Base-by-base conservation (phyloP, 2,113 vertebrate genomes). In the Paramisgurnus dabryanus region DNA sequence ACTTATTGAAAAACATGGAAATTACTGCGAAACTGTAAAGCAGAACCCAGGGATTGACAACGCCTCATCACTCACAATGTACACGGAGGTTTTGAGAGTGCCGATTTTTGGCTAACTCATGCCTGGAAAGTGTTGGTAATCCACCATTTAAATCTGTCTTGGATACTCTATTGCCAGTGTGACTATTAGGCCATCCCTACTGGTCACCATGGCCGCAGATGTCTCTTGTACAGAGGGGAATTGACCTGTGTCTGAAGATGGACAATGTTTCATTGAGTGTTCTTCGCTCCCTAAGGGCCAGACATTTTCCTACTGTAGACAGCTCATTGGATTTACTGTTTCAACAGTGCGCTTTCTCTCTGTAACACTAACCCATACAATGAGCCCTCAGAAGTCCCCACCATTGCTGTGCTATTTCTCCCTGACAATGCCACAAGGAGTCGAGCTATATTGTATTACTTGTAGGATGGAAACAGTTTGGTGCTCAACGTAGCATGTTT, bases 251-350 rank as follows among this genome's bases (percentile, higher is more conserved):
- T 86, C 82, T 78, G 64, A 76, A 63, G 67, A 82, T 80, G 70
- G 68, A 89, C 86, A 87, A 80, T 86, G 82, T 84, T 83, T 84
- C 84, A 78, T 85, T 89, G 83, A 87, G 75, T 79, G 76, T 61
- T 17, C 18, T 55, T 79, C 53, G 75, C 65, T 82, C 78, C 85
- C 79, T 67, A 41, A 86, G 87, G 88, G 80, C 78, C 79, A 82
- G 80, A 80, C 78, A 83, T 80, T 86, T 86, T 81, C 82, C 85
- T 78, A 70, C 80, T 82, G 83, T 72, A 69, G 79, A 84, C 76
- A 84, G 75, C 80, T 73, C 69, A 69, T 79, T 85, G 82, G 85
- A 79, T 66, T 49, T 58, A 47, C 84, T 73, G 76, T 82, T 86
- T 87, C 83, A 89, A 87, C 87, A 81, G 74, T 81, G 73, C 27